A percentile compares a stretch with the other conserved stretches of the same genome.
Evolutionary conservation across 2,888 invertebrate genomes (phyloP).

Genomic region (Bedellia somnulentella): DNA sequence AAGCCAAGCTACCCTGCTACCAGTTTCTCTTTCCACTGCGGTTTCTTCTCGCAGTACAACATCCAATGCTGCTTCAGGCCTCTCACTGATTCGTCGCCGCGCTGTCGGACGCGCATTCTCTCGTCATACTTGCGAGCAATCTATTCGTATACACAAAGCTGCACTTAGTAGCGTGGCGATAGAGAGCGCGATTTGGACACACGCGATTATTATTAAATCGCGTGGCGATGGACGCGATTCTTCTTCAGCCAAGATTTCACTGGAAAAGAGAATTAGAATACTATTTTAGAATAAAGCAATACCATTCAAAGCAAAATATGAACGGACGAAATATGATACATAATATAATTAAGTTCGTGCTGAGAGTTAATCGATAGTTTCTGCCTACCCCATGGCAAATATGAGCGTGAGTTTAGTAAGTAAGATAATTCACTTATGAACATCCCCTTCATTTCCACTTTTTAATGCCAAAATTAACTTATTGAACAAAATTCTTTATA

Average conservation of each 20-base stretch:
- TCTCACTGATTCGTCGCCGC: constrained; percentile 35
- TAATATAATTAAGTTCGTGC: too few relatives aligned
- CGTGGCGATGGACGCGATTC: constrained; percentile 38
- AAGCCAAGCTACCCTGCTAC: constrained; percentile 62
- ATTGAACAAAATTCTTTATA: too few relatives aligned
- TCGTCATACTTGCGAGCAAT: constrained; percentile 40
- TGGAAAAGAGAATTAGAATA: too few relatives aligned
- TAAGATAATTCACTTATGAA: too few relatives aligned
- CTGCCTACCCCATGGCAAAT: too few relatives aligned
- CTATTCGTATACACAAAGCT: constrained; percentile 55
- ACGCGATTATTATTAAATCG: constrained; percentile 48
- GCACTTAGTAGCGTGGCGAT: constrained; percentile 52
- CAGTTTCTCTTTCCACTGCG: constrained; percentile 36
- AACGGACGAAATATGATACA: too few relatives aligned
- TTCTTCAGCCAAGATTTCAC: constrained; percentile 34
- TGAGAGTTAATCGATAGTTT: too few relatives aligned
- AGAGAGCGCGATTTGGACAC: constrained; percentile 50
- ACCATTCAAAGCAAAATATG: too few relatives aligned
- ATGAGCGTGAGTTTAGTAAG: too few relatives aligned
- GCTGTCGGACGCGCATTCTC: constrained; percentile 40
- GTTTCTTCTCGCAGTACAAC: constrained; percentile 22
- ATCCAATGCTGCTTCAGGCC: constrained; percentile 25
- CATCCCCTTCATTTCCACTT: too few relatives aligned
- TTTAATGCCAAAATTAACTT: too few relatives aligned
- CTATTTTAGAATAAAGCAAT: too few relatives aligned